Conservation (phyloP, 2,888 invertebrate species). For the Eulithis testata region DNA sequence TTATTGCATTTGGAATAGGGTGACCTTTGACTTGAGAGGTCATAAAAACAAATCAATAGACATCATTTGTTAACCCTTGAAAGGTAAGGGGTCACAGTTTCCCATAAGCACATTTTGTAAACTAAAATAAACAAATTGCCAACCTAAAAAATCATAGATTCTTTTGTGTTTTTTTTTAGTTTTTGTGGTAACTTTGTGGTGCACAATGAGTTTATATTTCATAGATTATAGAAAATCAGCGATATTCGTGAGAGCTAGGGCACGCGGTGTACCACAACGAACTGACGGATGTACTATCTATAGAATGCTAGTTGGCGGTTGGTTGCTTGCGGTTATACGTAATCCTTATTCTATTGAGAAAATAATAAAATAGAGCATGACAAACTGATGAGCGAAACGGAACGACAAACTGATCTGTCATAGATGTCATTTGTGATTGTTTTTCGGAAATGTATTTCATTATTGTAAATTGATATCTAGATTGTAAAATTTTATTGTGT, state of each 20-base stretch:
- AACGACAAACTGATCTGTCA: conserved; percentile 24
- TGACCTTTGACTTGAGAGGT: no score
- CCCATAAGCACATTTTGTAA: no score
- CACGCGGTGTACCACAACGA: conserved; percentile 49
- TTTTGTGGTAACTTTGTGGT: no score
- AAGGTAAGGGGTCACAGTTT: no score
- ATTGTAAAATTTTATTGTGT: neutral
- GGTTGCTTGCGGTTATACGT: conserved; percentile 21
- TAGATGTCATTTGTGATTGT: conserved; percentile 7
- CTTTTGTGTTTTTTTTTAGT: no score
- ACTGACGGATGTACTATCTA: conserved; percentile 23
- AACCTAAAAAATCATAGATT: no score
- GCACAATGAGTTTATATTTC: conserved; percentile 26
- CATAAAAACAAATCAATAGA: no score
- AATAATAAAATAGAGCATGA: conserved; percentile 31
- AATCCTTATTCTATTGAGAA: conserved; percentile 26
- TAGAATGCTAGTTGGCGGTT: conserved; percentile 29
- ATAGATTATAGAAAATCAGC: conserved; percentile 44
- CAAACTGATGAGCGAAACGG: conserved; percentile 33
- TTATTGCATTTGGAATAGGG: no score
- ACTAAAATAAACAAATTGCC: no score
- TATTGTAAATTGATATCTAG: conserved; percentile 8
- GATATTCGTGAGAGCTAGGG: conserved; percentile 55
- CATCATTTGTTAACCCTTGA: no score
- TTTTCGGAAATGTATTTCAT: neutral